These are phyloP conservation scores for Sipunculus nudus DNA, from an alignment of 2,888 invertebrate genomes.

Conservation along the genomic window DNA sequence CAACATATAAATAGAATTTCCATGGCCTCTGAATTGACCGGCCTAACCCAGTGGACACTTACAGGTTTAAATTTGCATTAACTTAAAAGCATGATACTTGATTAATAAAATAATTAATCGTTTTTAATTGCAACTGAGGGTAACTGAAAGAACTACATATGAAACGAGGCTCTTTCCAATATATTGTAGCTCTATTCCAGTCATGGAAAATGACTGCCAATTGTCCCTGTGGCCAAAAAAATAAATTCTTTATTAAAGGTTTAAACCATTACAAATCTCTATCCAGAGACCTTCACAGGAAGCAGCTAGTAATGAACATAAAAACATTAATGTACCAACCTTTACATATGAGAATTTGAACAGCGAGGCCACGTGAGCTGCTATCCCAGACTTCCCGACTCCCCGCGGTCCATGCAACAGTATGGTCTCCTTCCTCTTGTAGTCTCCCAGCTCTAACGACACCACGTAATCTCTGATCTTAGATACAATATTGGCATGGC, in stretches of 20 bases:
- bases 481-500: not conserved
- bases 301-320: too few species aligned
- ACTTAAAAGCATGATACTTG: too few species aligned
- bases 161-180: too few species aligned
- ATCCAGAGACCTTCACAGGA: too few species aligned
- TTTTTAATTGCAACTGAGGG: not conserved
- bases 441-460: not conserved
- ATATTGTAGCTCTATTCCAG: too few species aligned
- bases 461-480: not conserved
- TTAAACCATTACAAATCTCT: too few species aligned
- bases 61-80: too few species aligned
- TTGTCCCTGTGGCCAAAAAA: too few species aligned
- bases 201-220: too few species aligned
- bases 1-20: not conserved
- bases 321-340: not conserved
- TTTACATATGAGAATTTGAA: constrained; percentile 12
- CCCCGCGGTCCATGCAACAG: constrained; percentile 8
- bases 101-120: not conserved
- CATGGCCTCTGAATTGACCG: too few species aligned
- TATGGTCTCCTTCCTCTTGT: not conserved
- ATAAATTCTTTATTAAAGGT: too few species aligned
- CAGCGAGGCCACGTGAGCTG: constrained; percentile 9
- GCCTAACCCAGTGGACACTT: too few species aligned
- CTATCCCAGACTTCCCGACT: constrained; percentile 14
- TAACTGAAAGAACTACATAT: not conserved